Evolutionary conservation across 35 echinoderm and acorn worm genomes (phyloP).

Genomic region (Lytechinus pictus): DNA sequence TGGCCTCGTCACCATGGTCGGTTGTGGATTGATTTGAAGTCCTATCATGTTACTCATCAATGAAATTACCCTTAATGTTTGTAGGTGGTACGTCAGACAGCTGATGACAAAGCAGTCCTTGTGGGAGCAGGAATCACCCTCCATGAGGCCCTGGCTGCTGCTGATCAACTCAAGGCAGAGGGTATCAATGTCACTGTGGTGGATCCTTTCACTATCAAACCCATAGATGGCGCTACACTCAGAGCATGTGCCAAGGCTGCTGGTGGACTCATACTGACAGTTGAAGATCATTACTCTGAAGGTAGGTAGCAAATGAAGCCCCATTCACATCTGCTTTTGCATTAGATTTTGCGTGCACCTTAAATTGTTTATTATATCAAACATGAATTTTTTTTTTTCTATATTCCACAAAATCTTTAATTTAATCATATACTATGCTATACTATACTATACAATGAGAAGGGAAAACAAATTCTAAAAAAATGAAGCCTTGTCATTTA

Average conservation of each 20-base stretch:
- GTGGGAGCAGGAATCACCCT: slow-evolving; percentile 89
- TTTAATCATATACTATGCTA: too few relatives aligned
- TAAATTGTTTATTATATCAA: too few relatives aligned
- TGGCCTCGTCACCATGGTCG: too few relatives aligned
- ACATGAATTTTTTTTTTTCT: too few relatives aligned
- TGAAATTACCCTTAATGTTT: background rate
- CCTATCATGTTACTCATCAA: too few relatives aligned
- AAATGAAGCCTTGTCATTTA: too few relatives aligned
- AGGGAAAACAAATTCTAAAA: too few relatives aligned
- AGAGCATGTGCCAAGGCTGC: slow-evolving; percentile 73
- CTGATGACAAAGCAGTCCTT: slow-evolving; percentile 72
- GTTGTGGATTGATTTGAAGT: too few relatives aligned
- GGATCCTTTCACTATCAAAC: slow-evolving; percentile 97
- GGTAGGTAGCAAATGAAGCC: slow-evolving; percentile 44
- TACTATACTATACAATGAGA: too few relatives aligned
- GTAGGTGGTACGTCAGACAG: slow-evolving; percentile 72
- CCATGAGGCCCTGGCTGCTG: slow-evolving; percentile 73
- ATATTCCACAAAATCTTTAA: too few relatives aligned
- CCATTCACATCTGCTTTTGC: too few relatives aligned
- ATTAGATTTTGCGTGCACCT: too few relatives aligned
- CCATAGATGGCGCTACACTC: slow-evolving; percentile 78
- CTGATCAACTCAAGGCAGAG: slow-evolving; percentile 66
- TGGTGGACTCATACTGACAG: slow-evolving; percentile 86
- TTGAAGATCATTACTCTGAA: slow-evolving; percentile 94
- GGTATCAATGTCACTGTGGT: slow-evolving; percentile 82